Percentiles rank a stretch among this genome's conserved stretches.
These are phyloP conservation scores for Dromococcyx pavoninus DNA, from an alignment of 2,797 vertebrate species.

Conservation along the genomic window DNA sequence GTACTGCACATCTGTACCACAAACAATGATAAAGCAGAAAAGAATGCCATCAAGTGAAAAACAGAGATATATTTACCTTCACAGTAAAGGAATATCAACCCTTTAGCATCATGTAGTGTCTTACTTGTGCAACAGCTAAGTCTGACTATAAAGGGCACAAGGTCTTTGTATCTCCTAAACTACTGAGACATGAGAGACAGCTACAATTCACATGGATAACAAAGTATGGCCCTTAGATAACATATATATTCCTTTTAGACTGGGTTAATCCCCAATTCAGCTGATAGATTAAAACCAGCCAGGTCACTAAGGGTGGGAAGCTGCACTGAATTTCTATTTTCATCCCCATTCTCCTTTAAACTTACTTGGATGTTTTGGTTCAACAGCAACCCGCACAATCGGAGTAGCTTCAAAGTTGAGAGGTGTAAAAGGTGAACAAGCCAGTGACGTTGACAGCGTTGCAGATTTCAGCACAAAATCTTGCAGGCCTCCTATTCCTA, in stretches of 20 bases:
- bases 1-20: not conserved
- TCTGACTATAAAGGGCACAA: not conserved
- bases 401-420: constrained; percentile 93
- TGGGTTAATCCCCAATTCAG: not conserved
- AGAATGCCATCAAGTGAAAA: not conserved
- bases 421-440: constrained; percentile 90
- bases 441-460: constrained; percentile 86
- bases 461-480: constrained; percentile 92
- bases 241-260: accelerated
- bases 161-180: not conserved
- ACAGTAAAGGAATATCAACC: not conserved
- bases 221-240: not conserved
- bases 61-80: not conserved
- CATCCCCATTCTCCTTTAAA: not conserved
- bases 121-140: not conserved
- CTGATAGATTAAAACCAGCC: not conserved
- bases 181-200: not conserved
- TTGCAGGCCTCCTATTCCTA: constrained; percentile 92
- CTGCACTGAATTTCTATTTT: not conserved
- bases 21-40: not conserved
- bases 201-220: not conserved
- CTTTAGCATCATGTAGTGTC: not conserved
- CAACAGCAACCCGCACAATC: constrained; percentile 93
- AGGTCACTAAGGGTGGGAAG: not conserved
- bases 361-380: constrained; percentile 94